phyloP scores from a whole-genome alignment of 2,113 vertebrate genomes.

The Lathamus discolor region DNA sequence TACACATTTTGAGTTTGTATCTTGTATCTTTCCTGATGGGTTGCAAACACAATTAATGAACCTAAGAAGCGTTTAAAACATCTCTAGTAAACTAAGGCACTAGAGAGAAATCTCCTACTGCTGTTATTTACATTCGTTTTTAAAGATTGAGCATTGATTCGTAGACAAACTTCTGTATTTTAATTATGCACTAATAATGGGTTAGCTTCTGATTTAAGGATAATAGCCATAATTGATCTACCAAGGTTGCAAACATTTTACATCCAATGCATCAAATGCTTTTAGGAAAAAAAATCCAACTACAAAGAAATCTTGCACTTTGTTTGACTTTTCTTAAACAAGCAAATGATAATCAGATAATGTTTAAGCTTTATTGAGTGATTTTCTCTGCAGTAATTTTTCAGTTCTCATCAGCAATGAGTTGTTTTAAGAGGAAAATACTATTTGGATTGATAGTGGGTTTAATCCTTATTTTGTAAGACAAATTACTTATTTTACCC shows the following conservation, averaged over 20 bases:
- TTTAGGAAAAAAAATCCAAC: neutral
- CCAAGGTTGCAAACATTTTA: neutral
- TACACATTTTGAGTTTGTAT: neutral
- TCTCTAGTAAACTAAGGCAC: neutral
- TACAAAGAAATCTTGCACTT: neutral
- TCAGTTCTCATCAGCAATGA: neutral
- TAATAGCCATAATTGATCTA: neutral
- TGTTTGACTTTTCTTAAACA: conserved; percentile 3
- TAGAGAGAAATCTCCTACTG: neutral
- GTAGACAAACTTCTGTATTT: neutral
- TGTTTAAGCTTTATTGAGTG: conserved; percentile 6
- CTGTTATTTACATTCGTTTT: neutral
- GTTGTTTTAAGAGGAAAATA: neutral
- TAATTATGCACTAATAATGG: neutral
- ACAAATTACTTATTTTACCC: neutral
- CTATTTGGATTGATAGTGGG: neutral
- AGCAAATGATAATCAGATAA: conserved; percentile 23
- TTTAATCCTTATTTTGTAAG: conserved; percentile 9
- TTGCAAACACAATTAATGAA: neutral
- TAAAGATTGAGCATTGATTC: neutral
- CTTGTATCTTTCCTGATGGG: neutral
- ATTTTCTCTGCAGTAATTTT: neutral
- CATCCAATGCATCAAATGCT: neutral
- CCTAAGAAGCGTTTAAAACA: neutral
- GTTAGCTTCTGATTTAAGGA: neutral